Conservation (phyloP, 1,140 invertebrate genomes). For the Aradophagus sp. region DNA sequence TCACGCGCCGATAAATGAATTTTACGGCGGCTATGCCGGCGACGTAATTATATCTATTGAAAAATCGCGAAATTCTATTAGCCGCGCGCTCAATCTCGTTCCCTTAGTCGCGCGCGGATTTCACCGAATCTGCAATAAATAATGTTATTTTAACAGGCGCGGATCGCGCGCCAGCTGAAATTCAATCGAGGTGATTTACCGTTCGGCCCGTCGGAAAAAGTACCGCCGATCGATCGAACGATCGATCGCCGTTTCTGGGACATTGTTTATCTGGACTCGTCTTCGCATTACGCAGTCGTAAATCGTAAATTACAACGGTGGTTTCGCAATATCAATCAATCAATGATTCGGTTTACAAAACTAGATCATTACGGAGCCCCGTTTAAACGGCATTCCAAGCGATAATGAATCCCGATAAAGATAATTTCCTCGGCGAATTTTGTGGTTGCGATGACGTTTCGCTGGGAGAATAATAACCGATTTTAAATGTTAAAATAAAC, state of each 20-base stretch:
- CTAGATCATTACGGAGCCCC: conserved; percentile 32
- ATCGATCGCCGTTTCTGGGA: conserved; percentile 24
- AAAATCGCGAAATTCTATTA: too few relatives aligned
- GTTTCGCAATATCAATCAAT: conserved; percentile 43
- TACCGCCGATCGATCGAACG: conserved; percentile 12
- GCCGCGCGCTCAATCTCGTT: too few relatives aligned
- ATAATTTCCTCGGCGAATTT: conserved; percentile 7
- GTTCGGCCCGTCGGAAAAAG: conserved; percentile 10
- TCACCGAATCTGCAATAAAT: too few relatives aligned
- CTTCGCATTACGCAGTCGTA: conserved; percentile 43
- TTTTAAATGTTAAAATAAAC: too few relatives aligned
- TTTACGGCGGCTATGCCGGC: too few relatives aligned
- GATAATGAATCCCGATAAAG: conserved; percentile 37
- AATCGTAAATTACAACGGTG: conserved; percentile 44
- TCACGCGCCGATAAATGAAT: too few relatives aligned
- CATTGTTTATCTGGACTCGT: conserved; percentile 44
- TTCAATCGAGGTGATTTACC: conserved; percentile 24
- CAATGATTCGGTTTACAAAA: conserved; percentile 21
- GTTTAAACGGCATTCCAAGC: conserved; percentile 29
- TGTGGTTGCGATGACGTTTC: too few relatives aligned
- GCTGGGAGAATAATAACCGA: too few relatives aligned
- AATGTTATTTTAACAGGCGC: too few relatives aligned
- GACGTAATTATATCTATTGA: too few relatives aligned
- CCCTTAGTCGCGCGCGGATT: conserved; percentile 1
- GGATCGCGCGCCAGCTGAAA: conserved; percentile 5